Evolutionary conservation across 2,113 vertebrate species (phyloP).

Genomic region (Arvicanthis niloticus): DNA sequence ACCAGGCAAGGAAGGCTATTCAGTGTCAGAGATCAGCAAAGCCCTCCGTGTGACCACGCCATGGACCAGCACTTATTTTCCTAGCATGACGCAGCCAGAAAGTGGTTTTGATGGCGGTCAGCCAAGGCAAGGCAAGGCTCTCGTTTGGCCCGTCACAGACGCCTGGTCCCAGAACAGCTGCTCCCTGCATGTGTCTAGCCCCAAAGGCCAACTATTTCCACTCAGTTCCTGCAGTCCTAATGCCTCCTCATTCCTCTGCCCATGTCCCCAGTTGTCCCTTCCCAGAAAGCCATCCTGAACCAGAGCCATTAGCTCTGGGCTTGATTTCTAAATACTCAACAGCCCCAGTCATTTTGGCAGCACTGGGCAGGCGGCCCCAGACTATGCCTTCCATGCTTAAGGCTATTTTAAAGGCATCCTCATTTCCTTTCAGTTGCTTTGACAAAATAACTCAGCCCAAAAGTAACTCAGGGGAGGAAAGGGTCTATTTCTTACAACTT

Average conservation of each 20-base stretch:
- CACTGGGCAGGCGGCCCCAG: not conserved
- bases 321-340: slow-evolving; percentile 31
- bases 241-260: not conserved
- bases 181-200: not conserved
- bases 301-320: not conserved
- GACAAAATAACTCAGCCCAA: not conserved
- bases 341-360: slow-evolving; percentile 4
- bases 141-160: not conserved
- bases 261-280: not conserved
- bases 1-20: slow-evolving; percentile 33
- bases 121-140: not conserved
- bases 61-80: not conserved
- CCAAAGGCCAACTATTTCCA: slow-evolving; percentile 57
- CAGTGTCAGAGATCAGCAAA: slow-evolving; percentile 66
- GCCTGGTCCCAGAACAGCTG: slow-evolving; percentile 44
- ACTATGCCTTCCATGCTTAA: not conserved
- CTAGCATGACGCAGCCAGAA: not conserved
- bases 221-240: not conserved
- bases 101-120: not conserved
- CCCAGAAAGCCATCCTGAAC: not conserved
- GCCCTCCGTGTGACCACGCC: slow-evolving; percentile 45
- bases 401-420: not conserved
- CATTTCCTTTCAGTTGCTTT: not conserved
- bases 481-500: not conserved
- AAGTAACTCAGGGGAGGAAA: not conserved